phyloP scores from a whole-genome alignment of 2,888 invertebrate species.

The Horisme vitalbata region DNA sequence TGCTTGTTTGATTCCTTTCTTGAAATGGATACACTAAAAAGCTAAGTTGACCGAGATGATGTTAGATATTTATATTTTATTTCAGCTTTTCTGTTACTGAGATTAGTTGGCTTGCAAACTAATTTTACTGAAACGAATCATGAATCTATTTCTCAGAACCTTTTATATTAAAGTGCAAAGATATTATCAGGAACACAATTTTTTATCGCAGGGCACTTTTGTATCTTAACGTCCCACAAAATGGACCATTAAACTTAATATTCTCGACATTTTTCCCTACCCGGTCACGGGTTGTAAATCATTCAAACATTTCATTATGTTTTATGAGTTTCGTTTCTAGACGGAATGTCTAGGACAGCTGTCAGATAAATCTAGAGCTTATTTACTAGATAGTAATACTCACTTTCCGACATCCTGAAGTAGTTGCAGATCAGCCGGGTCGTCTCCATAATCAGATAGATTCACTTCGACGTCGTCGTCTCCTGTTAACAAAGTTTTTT shows the following conservation, averaged over 20 bases:
- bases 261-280: slow-evolving; percentile 19
- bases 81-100: too few species aligned
- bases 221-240: slow-evolving; percentile 10
- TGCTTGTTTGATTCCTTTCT: too few species aligned
- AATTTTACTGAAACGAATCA: too few species aligned
- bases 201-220: slow-evolving; percentile 17
- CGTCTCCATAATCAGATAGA: slow-evolving; percentile 85
- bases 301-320: slow-evolving; percentile 18
- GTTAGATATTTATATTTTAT: too few species aligned
- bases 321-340: slow-evolving; percentile 18
- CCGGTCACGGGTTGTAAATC: slow-evolving; percentile 19
- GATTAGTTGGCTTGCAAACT: too few species aligned
- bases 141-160: too few species aligned
- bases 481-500: slow-evolving; percentile 52
- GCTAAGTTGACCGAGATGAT: too few species aligned
- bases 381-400: slow-evolving; percentile 53
- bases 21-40: too few species aligned
- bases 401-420: slow-evolving; percentile 88
- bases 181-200: neutral
- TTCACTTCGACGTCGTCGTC: slow-evolving; percentile 75
- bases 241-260: slow-evolving; percentile 23
- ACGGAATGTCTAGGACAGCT: slow-evolving; percentile 5
- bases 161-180: neutral
- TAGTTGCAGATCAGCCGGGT: slow-evolving; percentile 85
- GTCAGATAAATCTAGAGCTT: slow-evolving; percentile 1